Base-by-base conservation (phyloP, 2,113 vertebrate genomes). In the Acanthisitta chloris region DNA sequence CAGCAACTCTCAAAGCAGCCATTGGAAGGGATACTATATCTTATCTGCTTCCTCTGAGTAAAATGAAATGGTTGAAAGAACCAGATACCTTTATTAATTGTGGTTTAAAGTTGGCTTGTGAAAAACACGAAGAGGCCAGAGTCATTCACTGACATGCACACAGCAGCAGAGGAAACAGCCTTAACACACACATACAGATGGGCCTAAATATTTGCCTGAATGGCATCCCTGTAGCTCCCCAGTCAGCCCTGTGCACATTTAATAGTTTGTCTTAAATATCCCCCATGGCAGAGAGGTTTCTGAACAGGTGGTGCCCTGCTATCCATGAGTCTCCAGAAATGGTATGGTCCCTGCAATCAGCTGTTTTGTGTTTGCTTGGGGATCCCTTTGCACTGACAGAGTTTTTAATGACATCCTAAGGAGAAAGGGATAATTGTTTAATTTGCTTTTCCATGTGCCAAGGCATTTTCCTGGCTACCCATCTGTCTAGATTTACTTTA, bases 71-170 rank as follows among this genome's bases (percentile, higher is more conserved):
- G 49, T 33, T 70, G 81, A 73, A 70, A 84, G 72, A 62, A 70
- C 64, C 76, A 86, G 83, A 80, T 91, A 54, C 49, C 69, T 88
- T 94, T 86, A 86, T 86, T 88, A 81, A 89, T 81, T 91, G 59
- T 15, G n/a, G 54, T 62, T 86, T 92, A 64, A 91, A 84, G 61
- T 54, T 62, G 84, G 42, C 46, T 55, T 81, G 40, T 82, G 51
- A 86, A 91, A 88, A 88, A 52, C 65, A 73, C 25, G 34, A 55
- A 61, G 29, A 17, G 29, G 25, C 6, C 25, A 38, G 62, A 89
- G 61, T 72, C n/a, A 58, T 69, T 88, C 62, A 23, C 5, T 69
- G 71, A 43, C 18, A 46, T 28, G 15, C 2, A 59, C 13, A 26
- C 18, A 57, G 38, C 65, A 81, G 48, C 54, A 83, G 54, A 36